A percentile compares a stretch with the other conserved stretches of the same genome.
Conservation (phyloP, 35 echinoderm and acorn worm species). For the Stichopus chloronotus region DNA sequence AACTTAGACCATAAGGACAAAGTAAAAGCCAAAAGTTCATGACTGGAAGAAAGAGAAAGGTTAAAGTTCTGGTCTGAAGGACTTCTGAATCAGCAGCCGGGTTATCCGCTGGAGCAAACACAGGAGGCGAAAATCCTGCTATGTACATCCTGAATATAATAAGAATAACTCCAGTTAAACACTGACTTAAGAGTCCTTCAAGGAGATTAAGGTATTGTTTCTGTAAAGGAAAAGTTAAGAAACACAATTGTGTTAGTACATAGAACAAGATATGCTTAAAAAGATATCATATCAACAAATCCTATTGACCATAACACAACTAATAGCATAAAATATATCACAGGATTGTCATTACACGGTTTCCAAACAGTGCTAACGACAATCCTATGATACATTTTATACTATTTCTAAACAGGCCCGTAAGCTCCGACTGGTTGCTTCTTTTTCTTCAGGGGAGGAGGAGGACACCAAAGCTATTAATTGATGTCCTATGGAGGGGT, state of each 20-base stretch:
- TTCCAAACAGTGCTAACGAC: too few relatives aligned
- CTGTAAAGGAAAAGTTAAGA: constrained; percentile 34
- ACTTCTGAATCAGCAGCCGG: constrained; percentile 82
- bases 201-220: constrained; percentile 54
- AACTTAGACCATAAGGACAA: constrained; percentile 82
- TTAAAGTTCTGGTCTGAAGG: constrained; percentile 86
- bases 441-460: too few relatives aligned
- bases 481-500: too few relatives aligned
- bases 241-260: background rate
- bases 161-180: constrained; percentile 51
- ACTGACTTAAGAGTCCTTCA: constrained; percentile 64
- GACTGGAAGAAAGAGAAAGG: constrained; percentile 82
- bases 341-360: too few relatives aligned
- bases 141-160: constrained; percentile 74
- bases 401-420: too few relatives aligned
- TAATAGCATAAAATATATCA: too few relatives aligned
- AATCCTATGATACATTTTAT: too few relatives aligned
- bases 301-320: too few relatives aligned
- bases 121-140: constrained; percentile 74
- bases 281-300: background rate
- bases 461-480: too few relatives aligned
- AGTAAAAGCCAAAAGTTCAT: constrained; percentile 90
- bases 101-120: constrained; percentile 92
- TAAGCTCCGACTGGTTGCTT: too few relatives aligned
- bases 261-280: background rate